A percentile compares a stretch with the other conserved stretches of the same genome.
phyloP scores from a whole-genome alignment of 30 jellyfish, hydroid and myxozoan genomes.

The Nemopilema nomurai region DNA sequence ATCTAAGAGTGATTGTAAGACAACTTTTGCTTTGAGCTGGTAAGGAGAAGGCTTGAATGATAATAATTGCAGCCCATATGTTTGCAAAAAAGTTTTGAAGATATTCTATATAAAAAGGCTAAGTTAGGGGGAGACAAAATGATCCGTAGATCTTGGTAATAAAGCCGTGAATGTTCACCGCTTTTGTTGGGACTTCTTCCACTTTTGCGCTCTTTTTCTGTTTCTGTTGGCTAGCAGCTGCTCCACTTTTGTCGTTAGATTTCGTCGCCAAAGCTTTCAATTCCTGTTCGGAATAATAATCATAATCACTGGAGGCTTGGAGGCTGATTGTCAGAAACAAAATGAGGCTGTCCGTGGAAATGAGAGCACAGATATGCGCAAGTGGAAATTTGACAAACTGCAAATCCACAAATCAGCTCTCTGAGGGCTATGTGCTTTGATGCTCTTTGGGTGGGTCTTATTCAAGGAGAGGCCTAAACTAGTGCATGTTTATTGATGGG shows the following conservation, averaged over 20 bases:
- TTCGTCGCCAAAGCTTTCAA: conserved; percentile 11
- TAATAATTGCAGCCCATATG: no score
- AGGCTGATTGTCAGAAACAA: neutral
- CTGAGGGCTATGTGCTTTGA: no score
- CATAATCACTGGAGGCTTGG: no score
- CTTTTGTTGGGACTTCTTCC: conserved; percentile 5
- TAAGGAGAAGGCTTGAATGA: no score
- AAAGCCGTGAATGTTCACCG: neutral
- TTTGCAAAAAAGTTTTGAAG: no score
- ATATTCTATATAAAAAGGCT: neutral
- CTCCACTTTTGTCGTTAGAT: neutral
- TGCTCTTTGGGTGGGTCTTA: no score
- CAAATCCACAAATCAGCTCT: no score
- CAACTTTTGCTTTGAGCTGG: no score
- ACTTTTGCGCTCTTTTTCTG: conserved; percentile 3
- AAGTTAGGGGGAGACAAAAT: neutral
- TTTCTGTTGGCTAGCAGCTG: conserved; percentile 17
- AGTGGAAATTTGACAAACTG: neutral
- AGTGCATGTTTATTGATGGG: no score
- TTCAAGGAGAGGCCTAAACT: no score
- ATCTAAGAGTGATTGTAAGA: no score
- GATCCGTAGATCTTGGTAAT: no score
- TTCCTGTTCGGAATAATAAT: conserved; percentile 6
- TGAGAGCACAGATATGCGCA: neutral
- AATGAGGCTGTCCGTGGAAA: neutral